Percentiles rank a stretch among this genome's conserved stretches.
Conservation (phyloP, 2,113 vertebrate species). For the Machaerirhynchus nigripectus region DNA sequence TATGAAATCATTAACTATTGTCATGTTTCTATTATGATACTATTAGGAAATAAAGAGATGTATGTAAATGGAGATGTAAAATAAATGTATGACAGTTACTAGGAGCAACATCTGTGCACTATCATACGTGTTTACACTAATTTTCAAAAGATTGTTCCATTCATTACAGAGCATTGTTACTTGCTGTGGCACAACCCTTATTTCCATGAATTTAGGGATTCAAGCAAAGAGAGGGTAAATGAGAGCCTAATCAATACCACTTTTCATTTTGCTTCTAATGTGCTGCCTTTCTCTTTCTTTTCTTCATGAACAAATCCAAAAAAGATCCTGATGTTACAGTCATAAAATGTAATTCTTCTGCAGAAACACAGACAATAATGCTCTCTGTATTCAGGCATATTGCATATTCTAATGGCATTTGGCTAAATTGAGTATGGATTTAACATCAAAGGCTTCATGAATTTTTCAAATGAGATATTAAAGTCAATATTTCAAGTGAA, state of each 20-base stretch:
- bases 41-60: conserved; percentile 85
- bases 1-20: conserved; percentile 92
- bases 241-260: conserved; percentile 99
- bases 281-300: conserved; percentile 81
- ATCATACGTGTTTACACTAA: conserved; percentile 88
- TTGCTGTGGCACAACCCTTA: conserved; percentile 88
- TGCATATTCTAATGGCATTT: conserved; percentile 99
- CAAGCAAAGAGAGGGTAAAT: conserved; percentile 94
- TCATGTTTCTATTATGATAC: conserved; percentile 87
- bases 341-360: conserved; percentile 97
- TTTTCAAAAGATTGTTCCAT: conserved; percentile 93
- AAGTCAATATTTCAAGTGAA: conserved; percentile 99
- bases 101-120: conserved; percentile 90
- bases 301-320: conserved; percentile 84
- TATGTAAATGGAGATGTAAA: conserved; percentile 85
- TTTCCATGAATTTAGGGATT: conserved; percentile 96
- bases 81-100: conserved; percentile 82
- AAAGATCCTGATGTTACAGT: conserved; percentile 90
- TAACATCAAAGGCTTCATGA: conserved; percentile 99
- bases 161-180: conserved; percentile 97
- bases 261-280: conserved; percentile 99
- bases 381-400: conserved; percentile 86
- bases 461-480: conserved; percentile 99
- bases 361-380: conserved; percentile 96
- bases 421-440: conserved; percentile 99